These are phyloP conservation scores for Anoplius nigerrimus DNA, from an alignment of 2,888 invertebrate species.

Conservation along the genomic window DNA sequence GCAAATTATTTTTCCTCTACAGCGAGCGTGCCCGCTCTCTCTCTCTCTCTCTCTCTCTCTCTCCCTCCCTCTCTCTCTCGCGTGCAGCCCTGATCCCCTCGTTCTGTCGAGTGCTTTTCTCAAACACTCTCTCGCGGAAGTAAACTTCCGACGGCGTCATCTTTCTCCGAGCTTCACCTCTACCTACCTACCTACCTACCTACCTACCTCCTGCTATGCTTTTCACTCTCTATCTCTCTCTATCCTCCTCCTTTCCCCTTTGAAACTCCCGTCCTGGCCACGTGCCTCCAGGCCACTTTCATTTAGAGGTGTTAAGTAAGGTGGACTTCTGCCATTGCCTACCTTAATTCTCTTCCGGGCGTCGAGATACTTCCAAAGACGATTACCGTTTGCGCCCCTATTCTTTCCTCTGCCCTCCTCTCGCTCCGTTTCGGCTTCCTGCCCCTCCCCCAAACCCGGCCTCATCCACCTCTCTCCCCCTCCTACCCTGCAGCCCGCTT, in stretches of 20 bases:
- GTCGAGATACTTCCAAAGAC: too few relatives aligned
- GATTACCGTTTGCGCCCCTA: constrained; percentile 1
- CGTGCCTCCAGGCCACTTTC: constrained; percentile 23
- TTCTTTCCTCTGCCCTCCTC: background rate
- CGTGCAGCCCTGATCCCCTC: constrained; percentile 22
- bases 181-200: too few relatives aligned
- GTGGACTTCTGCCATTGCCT: constrained; percentile 19
- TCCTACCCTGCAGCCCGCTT: too few relatives aligned
- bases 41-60: too few relatives aligned
- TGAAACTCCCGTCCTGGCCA: too few relatives aligned
- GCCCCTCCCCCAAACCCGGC: too few relatives aligned
- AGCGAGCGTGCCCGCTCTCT: background rate
- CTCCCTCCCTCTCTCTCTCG: constrained; percentile 10
- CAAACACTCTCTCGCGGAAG: constrained; percentile 38
- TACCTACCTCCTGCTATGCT: background rate
- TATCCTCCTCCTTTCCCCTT: too few relatives aligned
- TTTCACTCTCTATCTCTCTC: constrained; percentile 6
- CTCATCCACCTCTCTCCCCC: too few relatives aligned
- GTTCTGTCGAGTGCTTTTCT: constrained; percentile 36
- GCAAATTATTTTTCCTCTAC: constrained; percentile 52
- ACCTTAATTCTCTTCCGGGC: too few relatives aligned
- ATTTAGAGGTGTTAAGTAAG: constrained; percentile 42
- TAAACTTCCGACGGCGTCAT: constrained; percentile 19
- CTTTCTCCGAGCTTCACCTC: too few relatives aligned
- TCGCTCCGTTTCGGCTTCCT: too few relatives aligned